These are phyloP conservation scores for Buceros bicornis DNA, from an alignment of 2,797 vertebrate species.

Conservation along the genomic window DNA sequence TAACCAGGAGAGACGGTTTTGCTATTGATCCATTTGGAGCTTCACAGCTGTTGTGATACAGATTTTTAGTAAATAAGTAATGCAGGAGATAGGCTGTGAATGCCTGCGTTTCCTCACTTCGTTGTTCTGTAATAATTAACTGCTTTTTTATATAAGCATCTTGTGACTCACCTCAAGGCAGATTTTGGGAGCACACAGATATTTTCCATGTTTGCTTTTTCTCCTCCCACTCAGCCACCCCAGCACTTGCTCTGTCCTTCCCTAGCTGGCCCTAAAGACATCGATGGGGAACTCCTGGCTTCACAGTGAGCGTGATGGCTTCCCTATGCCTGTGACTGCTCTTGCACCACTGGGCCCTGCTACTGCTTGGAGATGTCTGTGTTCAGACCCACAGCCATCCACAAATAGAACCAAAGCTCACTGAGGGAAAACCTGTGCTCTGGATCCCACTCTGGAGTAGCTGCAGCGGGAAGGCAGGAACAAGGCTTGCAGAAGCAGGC, in stretches of 20 bases:
- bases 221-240: not conserved
- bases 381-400: not conserved
- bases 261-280: not conserved
- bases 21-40: not conserved
- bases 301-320: accelerated
- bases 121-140: slow-evolving; percentile 15
- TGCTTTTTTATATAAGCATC: not conserved
- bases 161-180: slow-evolving; percentile 13
- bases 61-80: slow-evolving; percentile 40
- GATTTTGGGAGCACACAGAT: not conserved
- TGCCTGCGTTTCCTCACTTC: not conserved
- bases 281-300: not conserved
- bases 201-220: not conserved
- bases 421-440: not conserved
- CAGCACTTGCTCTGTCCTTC: not conserved
- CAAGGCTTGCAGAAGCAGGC: not conserved
- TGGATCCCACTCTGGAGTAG: not conserved
- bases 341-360: not conserved
- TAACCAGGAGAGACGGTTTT: not conserved
- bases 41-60: not conserved
- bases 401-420: not conserved
- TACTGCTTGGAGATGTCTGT: accelerated
- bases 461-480: not conserved
- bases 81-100: not conserved
- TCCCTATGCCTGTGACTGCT: accelerated